Evolutionary conservation across 2,888 invertebrate genomes (phyloP).

Genomic region (Andrena marginata): DNA sequence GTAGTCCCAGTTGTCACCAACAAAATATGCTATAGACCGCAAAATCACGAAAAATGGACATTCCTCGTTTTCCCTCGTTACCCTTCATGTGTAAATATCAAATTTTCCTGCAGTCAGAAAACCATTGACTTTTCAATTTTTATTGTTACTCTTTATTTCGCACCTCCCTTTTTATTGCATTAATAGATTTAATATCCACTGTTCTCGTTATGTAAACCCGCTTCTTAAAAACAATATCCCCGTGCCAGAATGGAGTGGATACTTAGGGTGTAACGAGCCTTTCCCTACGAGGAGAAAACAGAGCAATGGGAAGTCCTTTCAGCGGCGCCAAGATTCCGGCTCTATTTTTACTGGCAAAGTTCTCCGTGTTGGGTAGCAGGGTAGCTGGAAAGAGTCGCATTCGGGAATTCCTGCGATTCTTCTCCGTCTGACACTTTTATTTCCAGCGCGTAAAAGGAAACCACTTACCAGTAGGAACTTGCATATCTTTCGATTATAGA

Average conservation of each 20-base stretch:
- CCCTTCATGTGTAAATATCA: too few species aligned
- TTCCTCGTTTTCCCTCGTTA: too few species aligned
- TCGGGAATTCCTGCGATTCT: slow-evolving; percentile 45
- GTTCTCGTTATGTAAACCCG: neutral
- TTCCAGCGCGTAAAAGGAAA: neutral
- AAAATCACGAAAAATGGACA: too few species aligned
- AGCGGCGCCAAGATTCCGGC: slow-evolving; percentile 57
- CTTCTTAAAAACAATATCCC: neutral
- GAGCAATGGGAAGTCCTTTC: slow-evolving; percentile 25
- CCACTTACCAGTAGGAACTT: neutral
- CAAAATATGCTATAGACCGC: too few species aligned
- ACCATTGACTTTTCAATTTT: too few species aligned
- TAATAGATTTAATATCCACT: neutral
- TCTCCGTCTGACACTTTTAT: neutral
- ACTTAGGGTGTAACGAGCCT: neutral
- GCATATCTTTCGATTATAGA: neutral
- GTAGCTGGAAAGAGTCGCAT: slow-evolving; percentile 19
- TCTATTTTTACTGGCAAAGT: slow-evolving; percentile 47
- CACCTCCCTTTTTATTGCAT: neutral
- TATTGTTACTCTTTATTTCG: neutral
- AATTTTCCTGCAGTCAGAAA: too few species aligned
- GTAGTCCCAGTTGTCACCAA: too few species aligned
- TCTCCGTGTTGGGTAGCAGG: slow-evolving; percentile 30
- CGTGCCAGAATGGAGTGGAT: neutral
- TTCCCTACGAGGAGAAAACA: slow-evolving; percentile 28